A percentile compares a stretch with the other conserved stretches of the same genome.
These are phyloP conservation scores for Hydrochoerus hydrochaeris DNA, from an alignment of 2,113 vertebrate species.

Conservation along the genomic window DNA sequence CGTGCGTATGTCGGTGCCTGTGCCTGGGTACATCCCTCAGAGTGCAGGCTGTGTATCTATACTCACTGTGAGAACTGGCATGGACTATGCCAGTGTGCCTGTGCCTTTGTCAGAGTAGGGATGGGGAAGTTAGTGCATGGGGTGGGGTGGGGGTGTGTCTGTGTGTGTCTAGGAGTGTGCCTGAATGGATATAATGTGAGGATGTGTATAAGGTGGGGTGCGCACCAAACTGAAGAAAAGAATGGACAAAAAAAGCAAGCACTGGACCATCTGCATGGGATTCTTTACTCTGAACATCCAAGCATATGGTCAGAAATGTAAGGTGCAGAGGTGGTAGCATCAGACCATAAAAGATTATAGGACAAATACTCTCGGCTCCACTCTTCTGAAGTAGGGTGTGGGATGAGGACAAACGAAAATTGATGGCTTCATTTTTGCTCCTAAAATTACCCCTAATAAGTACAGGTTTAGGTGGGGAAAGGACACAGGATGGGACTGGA, in stretches of 20 bases:
- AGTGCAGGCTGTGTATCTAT: neutral
- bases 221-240: neutral
- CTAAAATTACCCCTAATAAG: conserved; percentile 58
- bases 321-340: neutral
- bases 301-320: neutral
- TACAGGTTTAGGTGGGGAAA: conserved; percentile 30
- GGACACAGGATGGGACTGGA: neutral
- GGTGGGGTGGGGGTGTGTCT: neutral
- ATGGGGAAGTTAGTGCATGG: neutral
- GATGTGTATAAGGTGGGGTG: neutral
- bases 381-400: neutral
- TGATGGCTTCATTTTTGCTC: conserved; percentile 28
- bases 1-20: neutral
- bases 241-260: neutral
- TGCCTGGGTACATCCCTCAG: neutral
- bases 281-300: neutral
- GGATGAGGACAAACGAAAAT: conserved; percentile 7
- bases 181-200: neutral
- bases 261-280: neutral
- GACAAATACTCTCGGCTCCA: neutral
- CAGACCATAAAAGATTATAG: neutral
- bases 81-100: neutral
- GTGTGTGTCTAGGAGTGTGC: neutral
- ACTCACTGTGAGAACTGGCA: neutral
- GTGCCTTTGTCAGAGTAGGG: neutral